Conservation (phyloP, 2,888 invertebrate genomes). For the Pteria penguin region DNA sequence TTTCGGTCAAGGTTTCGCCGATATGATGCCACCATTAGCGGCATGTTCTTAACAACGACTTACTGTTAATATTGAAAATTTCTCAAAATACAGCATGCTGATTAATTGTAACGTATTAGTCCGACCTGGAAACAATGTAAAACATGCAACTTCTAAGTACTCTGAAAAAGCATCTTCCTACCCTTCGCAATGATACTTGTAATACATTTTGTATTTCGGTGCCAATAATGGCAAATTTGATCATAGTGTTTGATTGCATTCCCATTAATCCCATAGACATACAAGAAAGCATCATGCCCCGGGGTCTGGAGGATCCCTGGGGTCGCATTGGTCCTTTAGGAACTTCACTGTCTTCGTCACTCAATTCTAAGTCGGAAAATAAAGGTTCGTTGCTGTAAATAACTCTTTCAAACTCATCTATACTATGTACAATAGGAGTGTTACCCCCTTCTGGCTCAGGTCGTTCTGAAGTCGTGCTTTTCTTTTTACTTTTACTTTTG, state of each 20-base stretch:
- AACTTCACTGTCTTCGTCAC: slow-evolving; percentile 57
- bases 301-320: slow-evolving; percentile 31
- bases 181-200: slow-evolving; percentile 97
- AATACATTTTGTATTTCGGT: slow-evolving; percentile 98
- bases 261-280: slow-evolving; percentile 53
- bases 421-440: slow-evolving; percentile 35
- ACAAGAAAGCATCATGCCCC: slow-evolving; percentile 62
- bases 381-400: slow-evolving; percentile 74
- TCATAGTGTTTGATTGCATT: slow-evolving; percentile 94
- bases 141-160: too few relatives aligned
- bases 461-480: slow-evolving; percentile 51
- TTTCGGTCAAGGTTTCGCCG: too few relatives aligned
- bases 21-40: too few relatives aligned
- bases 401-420: slow-evolving; percentile 72
- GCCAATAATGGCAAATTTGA: slow-evolving; percentile 97
- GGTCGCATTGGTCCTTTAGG: slow-evolving; percentile 13
- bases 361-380: slow-evolving; percentile 72
- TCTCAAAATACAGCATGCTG: too few relatives aligned
- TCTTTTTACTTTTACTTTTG: slow-evolving; percentile 16
- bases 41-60: too few relatives aligned
- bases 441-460: slow-evolving; percentile 77
- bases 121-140: too few relatives aligned
- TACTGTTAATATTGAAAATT: too few relatives aligned
- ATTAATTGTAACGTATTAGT: too few relatives aligned
- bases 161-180: slow-evolving; percentile 81